Base-by-base conservation (phyloP, 2,888 invertebrate genomes). In the Brassicogethes aeneus region DNA sequence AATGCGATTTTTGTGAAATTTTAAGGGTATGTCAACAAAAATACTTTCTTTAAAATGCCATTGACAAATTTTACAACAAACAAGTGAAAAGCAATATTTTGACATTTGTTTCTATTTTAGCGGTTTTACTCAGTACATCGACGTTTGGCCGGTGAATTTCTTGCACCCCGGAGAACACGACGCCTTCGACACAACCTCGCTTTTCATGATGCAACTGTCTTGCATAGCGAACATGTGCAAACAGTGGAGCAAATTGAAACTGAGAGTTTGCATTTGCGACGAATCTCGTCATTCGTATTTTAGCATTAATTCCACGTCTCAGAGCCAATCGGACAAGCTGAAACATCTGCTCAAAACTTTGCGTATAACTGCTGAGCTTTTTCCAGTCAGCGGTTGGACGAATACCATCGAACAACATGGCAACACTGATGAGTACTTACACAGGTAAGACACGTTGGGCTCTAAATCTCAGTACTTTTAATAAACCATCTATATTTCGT, bases 71-170 rank as follows among this genome's bases (percentile, higher is more conserved):
- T n/a, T n/a, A n/a, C n/a, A n/a, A n/a, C n/a, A n/a, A n/a, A n/a
- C n/a, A n/a, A n/a, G n/a, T n/a, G n/a, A n/a, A n/a, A n/a, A n/a
- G n/a, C n/a, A n/a, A n/a, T n/a, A n/a, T n/a, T n/a, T n/a, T n/a
- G n/a, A n/a, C n/a, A n/a, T n/a, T n/a, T n/a, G n/a, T n/a, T n/a
- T n/a, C n/a, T n/a, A n/a, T n/a, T n/a, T n/a, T n/a, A n/a, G n/a
- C n/a, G n/a, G n/a, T 7, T 23, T 74, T 39, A 75, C 82, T 16
- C 78, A 80, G 51, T 91, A 84, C 69, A 92, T 99, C 42, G 99
- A 99, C 70, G 94, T 99, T 2, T 99, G 97, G 97, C 90, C 97
- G 1, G 85, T 95, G 1, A 95, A 97, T 64, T 81, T 94, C 51
- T 80, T 95, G 50, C 73, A 80, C 57, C 90, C 83, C 46, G 80